Evolutionary conservation across 2,888 invertebrate genomes (phyloP), one percentile per base, ranked within the genome.

Genomic region (Netelia virgata): DNA sequence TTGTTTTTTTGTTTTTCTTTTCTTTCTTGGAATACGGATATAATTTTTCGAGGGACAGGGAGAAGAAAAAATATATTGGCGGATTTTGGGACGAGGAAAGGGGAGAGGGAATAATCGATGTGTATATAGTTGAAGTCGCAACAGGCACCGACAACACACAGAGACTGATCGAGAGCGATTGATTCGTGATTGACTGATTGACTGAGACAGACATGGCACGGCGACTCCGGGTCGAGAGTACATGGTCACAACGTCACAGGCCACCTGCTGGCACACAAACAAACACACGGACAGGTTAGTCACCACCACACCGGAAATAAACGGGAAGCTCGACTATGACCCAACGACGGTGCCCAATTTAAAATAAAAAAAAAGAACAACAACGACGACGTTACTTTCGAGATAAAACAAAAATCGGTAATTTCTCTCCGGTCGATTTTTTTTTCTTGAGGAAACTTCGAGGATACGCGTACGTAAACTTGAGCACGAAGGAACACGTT

Each of bases 181-280:
- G 87, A 87, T 84, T 90, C 86, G 88, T 86, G 87, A 90, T 85
- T 88, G 89, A 89, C 86, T 88, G 87, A 88, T 84, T 87, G 88
- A 90, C 90, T 91, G 92, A 93, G 92, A 93, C 91, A 92, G 92
- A 93, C 93, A 93, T 93, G 93, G 93, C 93, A 93, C 93, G 92
- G 93, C 92, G 85, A 88, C 92, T 92, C 92, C 92, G 90, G 92
- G 91, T 91, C 91, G 90, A 85, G 86, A 87, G 89, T 90, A 93
- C 91, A 93, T 91, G 93, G 92, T 93, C 93, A 93, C 93, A 93
- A 93, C 92, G 93, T 93, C 93, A 93, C 93, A 93, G 93, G 93
- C 93, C 93, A 93, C 93, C 93, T 93, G 93, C 93, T 93, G 93
- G 93, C 93, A 93, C 93, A 93, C 93, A 88, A 93, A 93, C 92